These are phyloP conservation scores for Cirrhinus mrigala DNA, from an alignment of 2,797 vertebrate genomes.

Conservation along the genomic window DNA sequence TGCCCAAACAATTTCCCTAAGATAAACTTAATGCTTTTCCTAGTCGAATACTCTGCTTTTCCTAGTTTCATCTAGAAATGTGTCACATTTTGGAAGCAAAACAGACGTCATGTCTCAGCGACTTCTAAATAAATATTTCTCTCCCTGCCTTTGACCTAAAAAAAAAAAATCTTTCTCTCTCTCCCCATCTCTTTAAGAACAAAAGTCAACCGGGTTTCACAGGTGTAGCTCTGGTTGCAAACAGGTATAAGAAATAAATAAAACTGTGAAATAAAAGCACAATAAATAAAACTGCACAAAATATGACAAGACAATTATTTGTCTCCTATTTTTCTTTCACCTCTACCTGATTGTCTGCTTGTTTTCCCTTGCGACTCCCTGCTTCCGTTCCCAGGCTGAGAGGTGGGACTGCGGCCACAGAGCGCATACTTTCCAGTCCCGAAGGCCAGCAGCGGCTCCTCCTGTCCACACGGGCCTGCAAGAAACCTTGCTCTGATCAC, in stretches of 20 bases:
- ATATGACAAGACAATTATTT: slow-evolving; percentile 18
- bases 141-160: neutral
- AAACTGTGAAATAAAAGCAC: neutral
- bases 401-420: slow-evolving; percentile 92
- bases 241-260: neutral
- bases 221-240: neutral
- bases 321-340: slow-evolving; percentile 54
- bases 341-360: slow-evolving; percentile 98
- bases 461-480: slow-evolving; percentile 92
- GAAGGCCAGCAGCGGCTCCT: slow-evolving; percentile 94
- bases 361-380: slow-evolving; percentile 96
- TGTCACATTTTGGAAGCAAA: slow-evolving; percentile 32
- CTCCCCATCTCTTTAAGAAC: neutral
- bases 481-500: slow-evolving; percentile 91
- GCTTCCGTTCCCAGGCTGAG: slow-evolving; percentile 99
- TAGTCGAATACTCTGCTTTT: neutral
- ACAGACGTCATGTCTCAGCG: neutral
- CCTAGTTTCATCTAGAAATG: neutral
- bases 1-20: neutral
- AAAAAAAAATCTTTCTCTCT: neutral
- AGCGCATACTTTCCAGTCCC: slow-evolving; percentile 98
- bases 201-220: neutral
- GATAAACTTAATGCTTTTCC: neutral
- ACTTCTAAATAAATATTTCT: neutral
- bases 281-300: neutral